Evolutionary conservation across 92 coral and sea anemone genomes (phyloP), one percentile per base, ranked within the genome.

Genomic region (Siderastrea siderea): DNA sequence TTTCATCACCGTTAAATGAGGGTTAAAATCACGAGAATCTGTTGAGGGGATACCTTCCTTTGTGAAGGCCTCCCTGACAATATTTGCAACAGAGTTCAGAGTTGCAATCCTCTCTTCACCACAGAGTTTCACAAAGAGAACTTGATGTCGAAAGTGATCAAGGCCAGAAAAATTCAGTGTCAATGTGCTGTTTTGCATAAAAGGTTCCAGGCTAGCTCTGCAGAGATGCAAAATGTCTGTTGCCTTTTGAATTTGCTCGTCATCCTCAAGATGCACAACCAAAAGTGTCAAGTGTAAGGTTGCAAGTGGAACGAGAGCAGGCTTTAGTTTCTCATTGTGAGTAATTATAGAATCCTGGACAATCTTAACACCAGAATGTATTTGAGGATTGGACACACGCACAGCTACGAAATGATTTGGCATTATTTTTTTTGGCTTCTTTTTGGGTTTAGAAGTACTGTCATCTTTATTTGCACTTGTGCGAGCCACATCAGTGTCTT

Each of bases 1-100:
- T 70, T 98, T 98, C 92, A 96, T 79, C 46, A 98, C 77, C n/a
- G 99, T 98, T 67, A 98, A 84, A 71, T 98, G 99, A 62, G 99
- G 98, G 47, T 80, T 86, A 45, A 93, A 93, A 17, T 93, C 96
- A 3, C 91, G 86, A 60, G 92, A 89, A 79, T 96, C 96, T 8
- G 93, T 91, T 8, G 92, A 85, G 10, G 69, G 73, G 51, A 91
- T 93, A 17, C 97, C 95, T 74, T 91, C 95, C 66, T 88, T 77
- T 61, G 88, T 71, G 85, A 82, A 96, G 7, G 68, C 83, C 49
- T 88, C 87, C 55, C 90, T 91, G 7, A 98, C 78, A 50, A 82
- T 89, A 2, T 65, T 71, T 58, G 91, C 93, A 63, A 96, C 78
- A 50, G 90, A 77, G 47, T 89, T 90, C 54, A 98, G 72, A 48